phyloP scores from a whole-genome alignment of 2,797 vertebrate species.

The Acanthis flammea region DNA sequence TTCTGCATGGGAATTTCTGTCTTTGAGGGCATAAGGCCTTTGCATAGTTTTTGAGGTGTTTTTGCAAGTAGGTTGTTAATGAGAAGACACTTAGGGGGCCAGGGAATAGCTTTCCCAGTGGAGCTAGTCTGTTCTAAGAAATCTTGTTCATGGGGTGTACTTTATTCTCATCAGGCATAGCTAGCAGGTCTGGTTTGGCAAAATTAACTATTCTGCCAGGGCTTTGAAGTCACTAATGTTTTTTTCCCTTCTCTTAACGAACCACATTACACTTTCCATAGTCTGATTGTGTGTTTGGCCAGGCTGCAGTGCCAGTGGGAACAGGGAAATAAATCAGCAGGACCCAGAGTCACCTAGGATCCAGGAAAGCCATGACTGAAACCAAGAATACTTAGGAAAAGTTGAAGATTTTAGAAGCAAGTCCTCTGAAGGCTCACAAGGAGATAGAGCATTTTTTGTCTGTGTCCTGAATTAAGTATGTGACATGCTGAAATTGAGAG shows the following conservation, averaged over 20 bases:
- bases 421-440: not conserved
- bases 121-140: not conserved
- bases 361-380: not conserved
- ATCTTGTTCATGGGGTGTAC: not conserved
- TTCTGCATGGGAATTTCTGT: not conserved
- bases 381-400: not conserved
- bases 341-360: not conserved
- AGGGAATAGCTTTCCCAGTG: not conserved
- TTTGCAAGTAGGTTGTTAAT: not conserved
- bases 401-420: not conserved
- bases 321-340: not conserved
- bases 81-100: not conserved
- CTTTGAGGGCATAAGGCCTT: not conserved
- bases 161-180: not conserved
- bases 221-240: not conserved
- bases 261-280: not conserved
- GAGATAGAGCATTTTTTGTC: not conserved
- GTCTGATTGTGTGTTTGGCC: not conserved
- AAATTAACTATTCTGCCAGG: not conserved
- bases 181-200: not conserved
- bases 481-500: not conserved
- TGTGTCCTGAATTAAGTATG: not conserved
- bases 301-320: not conserved
- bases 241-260: not conserved
- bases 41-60: accelerated